Percentiles rank a stretch among this genome's conserved stretches.
phyloP scores from a whole-genome alignment of 2,797 vertebrate genomes.

The Epinephelus malabaricus region DNA sequence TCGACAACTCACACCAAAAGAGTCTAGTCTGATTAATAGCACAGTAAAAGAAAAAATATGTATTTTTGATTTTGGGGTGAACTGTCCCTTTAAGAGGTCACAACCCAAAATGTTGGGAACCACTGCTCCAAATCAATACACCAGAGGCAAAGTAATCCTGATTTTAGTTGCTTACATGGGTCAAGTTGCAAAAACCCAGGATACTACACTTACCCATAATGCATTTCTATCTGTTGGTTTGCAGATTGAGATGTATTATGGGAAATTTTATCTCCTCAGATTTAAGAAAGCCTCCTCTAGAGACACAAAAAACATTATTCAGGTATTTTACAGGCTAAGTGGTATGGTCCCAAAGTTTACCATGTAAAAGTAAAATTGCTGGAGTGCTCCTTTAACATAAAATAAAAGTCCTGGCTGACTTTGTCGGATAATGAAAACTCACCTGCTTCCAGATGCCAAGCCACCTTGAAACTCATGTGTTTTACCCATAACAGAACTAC shows the following conservation, averaged over 20 bases:
- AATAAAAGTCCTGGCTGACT: background rate
- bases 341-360: background rate
- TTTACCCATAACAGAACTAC: conserved; percentile 55
- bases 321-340: background rate
- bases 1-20: too few species aligned
- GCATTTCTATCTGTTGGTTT: background rate
- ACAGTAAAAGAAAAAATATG: too few species aligned
- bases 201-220: background rate
- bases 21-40: too few species aligned
- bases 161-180: background rate
- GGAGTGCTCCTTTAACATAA: conserved; percentile 10
- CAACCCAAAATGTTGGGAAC: background rate
- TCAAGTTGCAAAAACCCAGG: background rate
- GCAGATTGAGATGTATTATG: too few species aligned
- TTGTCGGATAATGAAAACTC: conserved; percentile 48
- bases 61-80: too few species aligned
- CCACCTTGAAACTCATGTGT: conserved; percentile 5
- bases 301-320: background rate
- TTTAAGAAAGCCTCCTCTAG: too few species aligned
- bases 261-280: too few species aligned
- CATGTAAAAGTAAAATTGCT: background rate
- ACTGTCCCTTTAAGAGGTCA: conserved; percentile 15
- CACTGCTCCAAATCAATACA: background rate
- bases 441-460: conserved; percentile 52
- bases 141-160: background rate